Percentiles rank a stretch among this genome's conserved stretches.
Evolutionary conservation across 2,888 invertebrate species (phyloP).

Genomic region (Acleris literana): DNA sequence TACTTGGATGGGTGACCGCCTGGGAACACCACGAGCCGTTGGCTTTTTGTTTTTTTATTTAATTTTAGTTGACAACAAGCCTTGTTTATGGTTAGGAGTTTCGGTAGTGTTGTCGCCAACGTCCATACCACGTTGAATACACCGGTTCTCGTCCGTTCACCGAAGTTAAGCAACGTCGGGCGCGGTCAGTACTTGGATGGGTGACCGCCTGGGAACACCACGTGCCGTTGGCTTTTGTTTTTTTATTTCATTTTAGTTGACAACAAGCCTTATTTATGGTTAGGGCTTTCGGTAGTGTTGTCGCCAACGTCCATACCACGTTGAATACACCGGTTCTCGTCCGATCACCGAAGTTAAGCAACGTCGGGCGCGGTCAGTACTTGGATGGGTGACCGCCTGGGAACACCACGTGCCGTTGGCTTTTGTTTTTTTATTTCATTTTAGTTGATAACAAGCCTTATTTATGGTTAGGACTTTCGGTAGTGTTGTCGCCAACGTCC

Average conservation of each 20-base stretch:
- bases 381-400: constrained; percentile 48
- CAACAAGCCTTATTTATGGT: too few species aligned
- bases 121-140: constrained; percentile 44
- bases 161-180: constrained; percentile 48
- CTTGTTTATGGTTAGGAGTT: too few species aligned
- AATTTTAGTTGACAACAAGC: too few species aligned
- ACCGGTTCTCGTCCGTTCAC: constrained; percentile 49
- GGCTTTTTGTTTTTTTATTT: constrained; percentile 37
- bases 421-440: too few species aligned
- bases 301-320: constrained; percentile 40
- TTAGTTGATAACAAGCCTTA: too few species aligned
- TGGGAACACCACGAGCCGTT: constrained; percentile 45
- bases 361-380: constrained; percentile 45
- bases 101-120: neutral
- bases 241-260: too few species aligned
- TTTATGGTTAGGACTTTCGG: too few species aligned
- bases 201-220: constrained; percentile 46
- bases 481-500: constrained; percentile 22
- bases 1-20: constrained; percentile 48
- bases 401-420: constrained; percentile 45
- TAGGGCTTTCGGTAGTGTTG: too few species aligned
- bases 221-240: constrained; percentile 43
- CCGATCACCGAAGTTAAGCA: constrained; percentile 49
- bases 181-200: constrained; percentile 46
- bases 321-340: constrained; percentile 47